A percentile compares a stretch with the other conserved stretches of the same genome.
Conservation (phyloP, 2,113 vertebrate genomes). For the Myocastor coypus region DNA sequence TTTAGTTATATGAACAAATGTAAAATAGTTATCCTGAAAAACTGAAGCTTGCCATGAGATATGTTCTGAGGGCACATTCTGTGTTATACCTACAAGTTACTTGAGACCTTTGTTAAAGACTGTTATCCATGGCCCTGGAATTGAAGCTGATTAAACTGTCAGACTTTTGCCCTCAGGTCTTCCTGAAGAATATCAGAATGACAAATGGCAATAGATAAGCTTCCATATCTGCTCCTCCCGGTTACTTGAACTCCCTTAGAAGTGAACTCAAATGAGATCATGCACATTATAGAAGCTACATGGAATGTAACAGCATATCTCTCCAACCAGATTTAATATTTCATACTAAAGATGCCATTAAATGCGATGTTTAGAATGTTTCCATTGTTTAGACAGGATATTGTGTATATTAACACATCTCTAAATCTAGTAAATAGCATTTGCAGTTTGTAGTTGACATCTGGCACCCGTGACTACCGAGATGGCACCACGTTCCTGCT, state of each 20-base stretch:
- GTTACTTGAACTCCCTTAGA: not conserved
- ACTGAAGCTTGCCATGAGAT: not conserved
- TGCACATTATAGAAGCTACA: not conserved
- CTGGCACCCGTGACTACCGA: not conserved
- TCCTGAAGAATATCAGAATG: constrained; percentile 6
- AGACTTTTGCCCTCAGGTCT: not conserved
- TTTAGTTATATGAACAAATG: not conserved
- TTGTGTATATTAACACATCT: not conserved
- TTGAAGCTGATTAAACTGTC: not conserved
- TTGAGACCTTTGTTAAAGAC: not conserved
- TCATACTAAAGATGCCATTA: not conserved
- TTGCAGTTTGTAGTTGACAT: not conserved
- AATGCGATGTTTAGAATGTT: constrained; percentile 5
- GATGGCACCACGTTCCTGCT: not conserved
- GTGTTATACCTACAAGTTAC: not conserved
- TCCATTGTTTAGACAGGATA: not conserved
- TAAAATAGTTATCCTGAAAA: not conserved
- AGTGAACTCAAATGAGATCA: not conserved
- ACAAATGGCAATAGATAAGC: constrained; percentile 31
- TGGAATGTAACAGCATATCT: not conserved
- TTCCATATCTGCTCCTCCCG: constrained; percentile 12
- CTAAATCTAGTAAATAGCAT: not conserved
- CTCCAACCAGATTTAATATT: constrained; percentile 18
- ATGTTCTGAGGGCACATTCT: not conserved
- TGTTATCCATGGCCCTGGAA: not conserved